Evolutionary conservation across 1,140 invertebrate genomes (phyloP).

Genomic region (Monomorium pharaonis): DNA sequence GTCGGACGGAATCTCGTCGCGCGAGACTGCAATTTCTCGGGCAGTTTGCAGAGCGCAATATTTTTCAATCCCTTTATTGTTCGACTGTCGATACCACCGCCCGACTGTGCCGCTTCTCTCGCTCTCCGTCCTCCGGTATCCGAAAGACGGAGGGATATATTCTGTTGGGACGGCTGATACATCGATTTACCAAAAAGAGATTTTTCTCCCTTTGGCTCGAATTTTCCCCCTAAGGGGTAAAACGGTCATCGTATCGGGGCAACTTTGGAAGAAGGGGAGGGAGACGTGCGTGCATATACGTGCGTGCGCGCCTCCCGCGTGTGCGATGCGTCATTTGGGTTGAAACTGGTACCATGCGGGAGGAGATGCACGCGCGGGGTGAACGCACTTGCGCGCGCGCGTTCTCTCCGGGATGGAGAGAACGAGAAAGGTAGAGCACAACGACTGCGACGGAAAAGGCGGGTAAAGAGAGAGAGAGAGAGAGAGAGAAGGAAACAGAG

Average conservation of each 20-base stretch:
- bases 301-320: slow-evolving; percentile 23
- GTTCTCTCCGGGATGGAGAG: background rate
- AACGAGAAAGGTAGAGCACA: background rate
- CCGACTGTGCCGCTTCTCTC: background rate
- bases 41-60: background rate
- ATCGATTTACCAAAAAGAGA: background rate
- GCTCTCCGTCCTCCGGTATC: background rate
- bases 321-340: slow-evolving; percentile 49
- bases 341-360: slow-evolving; percentile 37
- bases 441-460: background rate
- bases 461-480: slow-evolving; percentile 41
- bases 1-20: background rate
- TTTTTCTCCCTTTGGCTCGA: background rate
- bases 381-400: slow-evolving; percentile 69
- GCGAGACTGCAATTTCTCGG: background rate
- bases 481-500: slow-evolving; percentile 43
- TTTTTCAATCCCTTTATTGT: background rate
- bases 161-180: too few relatives aligned
- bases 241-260: slow-evolving; percentile 9
- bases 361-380: slow-evolving; percentile 66
- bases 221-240: background rate
- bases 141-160: background rate
- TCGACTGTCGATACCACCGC: background rate
- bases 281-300: background rate
- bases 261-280: background rate